Conservation (phyloP, 2,888 invertebrate genomes). For the Hyposoter dolosus region DNA sequence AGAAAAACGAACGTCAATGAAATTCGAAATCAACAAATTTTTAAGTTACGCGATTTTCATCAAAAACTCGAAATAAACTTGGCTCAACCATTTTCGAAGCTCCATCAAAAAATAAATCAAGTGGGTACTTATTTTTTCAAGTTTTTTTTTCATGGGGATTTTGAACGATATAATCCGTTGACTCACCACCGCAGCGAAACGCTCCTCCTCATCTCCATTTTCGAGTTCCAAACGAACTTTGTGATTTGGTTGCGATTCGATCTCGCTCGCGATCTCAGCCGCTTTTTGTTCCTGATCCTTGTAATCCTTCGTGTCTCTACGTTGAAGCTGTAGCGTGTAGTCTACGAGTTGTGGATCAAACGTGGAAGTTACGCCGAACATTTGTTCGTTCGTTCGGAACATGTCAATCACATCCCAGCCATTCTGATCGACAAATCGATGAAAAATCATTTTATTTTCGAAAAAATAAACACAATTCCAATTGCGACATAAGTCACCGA, state of each 20-base stretch:
- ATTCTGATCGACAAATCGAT: constrained; percentile 85
- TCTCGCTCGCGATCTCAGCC: constrained; percentile 95
- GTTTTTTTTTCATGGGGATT: neutral
- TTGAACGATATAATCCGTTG: neutral
- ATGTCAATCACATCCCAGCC: constrained; percentile 99
- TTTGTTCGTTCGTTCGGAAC: constrained; percentile 96
- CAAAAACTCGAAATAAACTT: neutral
- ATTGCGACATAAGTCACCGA: neutral
- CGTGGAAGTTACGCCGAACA: constrained; percentile 96
- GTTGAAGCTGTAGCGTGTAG: constrained; percentile 95
- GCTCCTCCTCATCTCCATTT: constrained; percentile 96
- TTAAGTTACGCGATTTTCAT: neutral
- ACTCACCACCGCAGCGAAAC: constrained; percentile 94
- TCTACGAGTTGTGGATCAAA: constrained; percentile 96
- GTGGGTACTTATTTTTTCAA: neutral
- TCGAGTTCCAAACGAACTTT: constrained; percentile 94
- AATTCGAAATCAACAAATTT: neutral
- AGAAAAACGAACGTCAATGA: neutral
- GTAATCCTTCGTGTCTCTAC: constrained; percentile 94
- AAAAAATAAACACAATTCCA: neutral
- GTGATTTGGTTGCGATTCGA: constrained; percentile 94
- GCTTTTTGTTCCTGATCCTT: constrained; percentile 95
- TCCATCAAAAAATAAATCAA: neutral
- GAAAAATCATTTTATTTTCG: neutral
- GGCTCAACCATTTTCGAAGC: neutral